Conservation (phyloP, 2,888 invertebrate genomes). For the Polylopha cassiicola region DNA sequence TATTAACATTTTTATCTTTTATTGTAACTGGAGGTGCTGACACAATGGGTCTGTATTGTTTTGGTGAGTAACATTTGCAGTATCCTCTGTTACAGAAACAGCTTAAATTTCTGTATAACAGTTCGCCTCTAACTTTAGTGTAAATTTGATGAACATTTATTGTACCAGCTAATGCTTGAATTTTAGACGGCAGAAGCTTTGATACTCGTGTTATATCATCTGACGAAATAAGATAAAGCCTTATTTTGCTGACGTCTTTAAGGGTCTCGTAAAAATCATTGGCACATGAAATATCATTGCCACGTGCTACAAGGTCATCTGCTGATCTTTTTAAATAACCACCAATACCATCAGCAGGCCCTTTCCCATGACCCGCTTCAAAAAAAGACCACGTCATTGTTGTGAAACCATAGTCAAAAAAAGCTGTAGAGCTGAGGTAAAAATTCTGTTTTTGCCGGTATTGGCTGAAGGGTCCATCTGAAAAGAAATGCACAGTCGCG, state of each 20-base stretch:
- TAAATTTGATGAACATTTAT: neutral
- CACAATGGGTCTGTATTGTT: neutral
- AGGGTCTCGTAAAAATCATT: conserved; percentile 8
- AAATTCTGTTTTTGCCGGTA: conserved; percentile 20
- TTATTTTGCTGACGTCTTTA: conserved; percentile 9
- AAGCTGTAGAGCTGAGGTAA: conserved; percentile 2
- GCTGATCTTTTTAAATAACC: conserved; percentile 9
- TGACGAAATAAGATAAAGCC: conserved; percentile 4
- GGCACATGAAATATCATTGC: conserved; percentile 12
- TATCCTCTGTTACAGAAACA: conserved; percentile 12
- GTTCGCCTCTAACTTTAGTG: neutral
- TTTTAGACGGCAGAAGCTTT: conserved; percentile 3
- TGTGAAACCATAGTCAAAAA: conserved; percentile 12
- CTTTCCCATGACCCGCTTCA: conserved; percentile 7
- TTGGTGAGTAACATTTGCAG: conserved; percentile 1
- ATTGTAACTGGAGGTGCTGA: too few species aligned
- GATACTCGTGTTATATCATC: conserved; percentile 1
- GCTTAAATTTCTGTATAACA: neutral
- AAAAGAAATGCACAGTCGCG: conserved; percentile 11
- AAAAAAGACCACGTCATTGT: neutral
- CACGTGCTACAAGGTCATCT: conserved; percentile 13
- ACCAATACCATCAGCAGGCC: conserved; percentile 5
- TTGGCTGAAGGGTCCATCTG: conserved; percentile 19
- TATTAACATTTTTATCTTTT: too few species aligned
- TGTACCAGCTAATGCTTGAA: neutral